phyloP scores from a whole-genome alignment of 2,113 vertebrate genomes.

The Poeciliopsis turrubarensis region DNA sequence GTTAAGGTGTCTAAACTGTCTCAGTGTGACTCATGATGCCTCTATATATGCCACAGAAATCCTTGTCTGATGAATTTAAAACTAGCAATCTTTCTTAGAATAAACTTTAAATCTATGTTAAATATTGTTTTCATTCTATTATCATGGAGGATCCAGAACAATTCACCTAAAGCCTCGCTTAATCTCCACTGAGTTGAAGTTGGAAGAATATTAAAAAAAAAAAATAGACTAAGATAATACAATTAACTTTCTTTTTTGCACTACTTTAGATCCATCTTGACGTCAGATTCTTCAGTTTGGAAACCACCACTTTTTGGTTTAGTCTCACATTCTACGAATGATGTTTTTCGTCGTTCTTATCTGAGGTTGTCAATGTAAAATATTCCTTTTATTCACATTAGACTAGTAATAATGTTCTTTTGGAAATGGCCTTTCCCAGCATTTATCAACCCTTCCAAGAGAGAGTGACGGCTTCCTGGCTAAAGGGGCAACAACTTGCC shows the following conservation, averaged over 20 bases:
- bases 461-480: conserved; percentile 82
- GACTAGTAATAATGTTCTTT: conserved; percentile 40
- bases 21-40: conserved; percentile 4
- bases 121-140: background rate
- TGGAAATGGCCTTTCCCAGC: conserved; percentile 55
- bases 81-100: conserved; percentile 1
- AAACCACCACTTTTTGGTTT: conserved; percentile 3
- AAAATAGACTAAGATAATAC: background rate
- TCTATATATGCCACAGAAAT: conserved; percentile 21
- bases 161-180: background rate
- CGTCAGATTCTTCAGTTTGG: background rate
- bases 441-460: conserved; percentile 75
- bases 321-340: conserved; percentile 23
- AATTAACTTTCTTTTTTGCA: background rate
- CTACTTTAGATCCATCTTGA: background rate
- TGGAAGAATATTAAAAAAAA: background rate
- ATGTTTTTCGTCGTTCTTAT: conserved; percentile 62
- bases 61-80: background rate
- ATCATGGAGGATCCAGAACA: conserved; percentile 17
- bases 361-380: conserved; percentile 53
- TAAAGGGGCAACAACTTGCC: conserved; percentile 78
- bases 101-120: conserved; percentile 12
- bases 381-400: conserved; percentile 65
- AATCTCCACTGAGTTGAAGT: background rate
- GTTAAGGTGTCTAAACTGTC: conserved; percentile 12